Percentiles rank a stretch among this genome's conserved stretches.
Conservation (phyloP, 2,888 invertebrate genomes). For the Axea sp. region DNA sequence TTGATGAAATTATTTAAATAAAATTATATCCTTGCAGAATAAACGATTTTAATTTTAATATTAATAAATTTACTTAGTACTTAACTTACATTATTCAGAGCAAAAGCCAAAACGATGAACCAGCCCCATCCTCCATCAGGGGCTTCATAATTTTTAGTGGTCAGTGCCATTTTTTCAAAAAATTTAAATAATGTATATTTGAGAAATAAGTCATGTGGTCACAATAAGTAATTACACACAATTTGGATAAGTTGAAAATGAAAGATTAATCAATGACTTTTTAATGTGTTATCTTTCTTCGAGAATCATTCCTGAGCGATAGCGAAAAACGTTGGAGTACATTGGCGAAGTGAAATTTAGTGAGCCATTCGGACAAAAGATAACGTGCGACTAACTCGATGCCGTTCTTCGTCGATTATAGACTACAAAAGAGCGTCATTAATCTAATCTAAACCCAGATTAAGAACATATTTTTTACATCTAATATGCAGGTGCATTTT, state of each 20-base stretch:
- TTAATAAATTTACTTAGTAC: no score
- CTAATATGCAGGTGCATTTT: slow-evolving; percentile 31
- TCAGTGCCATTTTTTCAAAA: not conserved
- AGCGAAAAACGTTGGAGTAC: not conserved
- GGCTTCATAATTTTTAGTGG: slow-evolving; percentile 81
- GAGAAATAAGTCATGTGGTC: slow-evolving; percentile 7
- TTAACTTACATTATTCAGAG: slow-evolving; percentile 84
- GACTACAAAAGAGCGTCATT: slow-evolving; percentile 26
- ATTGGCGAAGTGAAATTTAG: slow-evolving; percentile 7
- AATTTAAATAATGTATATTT: no score
- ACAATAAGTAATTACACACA: not conserved
- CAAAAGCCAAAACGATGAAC: slow-evolving; percentile 84
- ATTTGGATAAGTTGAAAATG: no score
- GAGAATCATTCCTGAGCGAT: no score
- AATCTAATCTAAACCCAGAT: slow-evolving; percentile 45
- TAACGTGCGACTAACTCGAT: slow-evolving; percentile 26
- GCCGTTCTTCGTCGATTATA: slow-evolving; percentile 12
- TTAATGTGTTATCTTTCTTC: no score
- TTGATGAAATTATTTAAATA: no score
- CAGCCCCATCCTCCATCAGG: slow-evolving; percentile 91
- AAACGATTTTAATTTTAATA: no score
- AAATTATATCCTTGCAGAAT: no score
- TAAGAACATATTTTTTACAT: slow-evolving; percentile 17
- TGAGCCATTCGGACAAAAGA: slow-evolving; percentile 9
- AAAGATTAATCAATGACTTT: no score